Conservation (phyloP, 2,888 invertebrate species). For the Tromatobia lineatoria region DNA sequence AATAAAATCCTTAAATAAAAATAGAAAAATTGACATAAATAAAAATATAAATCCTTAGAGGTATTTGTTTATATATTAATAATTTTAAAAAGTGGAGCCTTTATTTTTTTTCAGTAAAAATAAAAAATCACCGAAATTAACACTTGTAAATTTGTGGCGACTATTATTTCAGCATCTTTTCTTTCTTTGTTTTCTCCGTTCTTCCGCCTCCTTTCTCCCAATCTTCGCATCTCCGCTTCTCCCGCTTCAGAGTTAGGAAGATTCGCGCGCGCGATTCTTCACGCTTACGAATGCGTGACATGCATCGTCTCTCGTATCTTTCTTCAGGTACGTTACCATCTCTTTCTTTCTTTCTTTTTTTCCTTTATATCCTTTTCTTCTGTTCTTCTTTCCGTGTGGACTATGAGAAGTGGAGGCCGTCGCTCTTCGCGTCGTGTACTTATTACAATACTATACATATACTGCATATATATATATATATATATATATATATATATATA, state of each 20-base stretch:
- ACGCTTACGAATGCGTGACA: constrained; percentile 63
- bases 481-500: constrained; percentile 3
- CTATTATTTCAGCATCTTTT: neutral
- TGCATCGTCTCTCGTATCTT: constrained; percentile 57
- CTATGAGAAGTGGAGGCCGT: constrained; percentile 66
- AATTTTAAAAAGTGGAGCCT: too few relatives aligned
- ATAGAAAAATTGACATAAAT: too few relatives aligned
- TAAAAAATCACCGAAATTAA: neutral
- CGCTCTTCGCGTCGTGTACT: constrained; percentile 66
- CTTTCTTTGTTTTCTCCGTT: neutral
- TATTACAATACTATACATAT: constrained; percentile 60
- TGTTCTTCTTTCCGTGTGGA: constrained; percentile 32
- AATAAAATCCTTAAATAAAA: too few relatives aligned
- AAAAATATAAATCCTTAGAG: too few relatives aligned
- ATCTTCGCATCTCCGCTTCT: constrained; percentile 8
- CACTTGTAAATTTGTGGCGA: neutral
- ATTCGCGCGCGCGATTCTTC: constrained; percentile 53
- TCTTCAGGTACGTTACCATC: constrained; percentile 23
- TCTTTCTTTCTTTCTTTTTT: neutral
- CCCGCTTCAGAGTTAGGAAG: neutral
- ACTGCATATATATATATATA: neutral
- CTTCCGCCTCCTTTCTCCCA: constrained; percentile 15
- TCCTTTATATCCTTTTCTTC: constrained; percentile 30
- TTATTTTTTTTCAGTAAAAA: too few relatives aligned
- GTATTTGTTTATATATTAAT: too few relatives aligned